Base-by-base conservation (phyloP, 2,888 invertebrate species). In the Syrphus vitripennis region DNA sequence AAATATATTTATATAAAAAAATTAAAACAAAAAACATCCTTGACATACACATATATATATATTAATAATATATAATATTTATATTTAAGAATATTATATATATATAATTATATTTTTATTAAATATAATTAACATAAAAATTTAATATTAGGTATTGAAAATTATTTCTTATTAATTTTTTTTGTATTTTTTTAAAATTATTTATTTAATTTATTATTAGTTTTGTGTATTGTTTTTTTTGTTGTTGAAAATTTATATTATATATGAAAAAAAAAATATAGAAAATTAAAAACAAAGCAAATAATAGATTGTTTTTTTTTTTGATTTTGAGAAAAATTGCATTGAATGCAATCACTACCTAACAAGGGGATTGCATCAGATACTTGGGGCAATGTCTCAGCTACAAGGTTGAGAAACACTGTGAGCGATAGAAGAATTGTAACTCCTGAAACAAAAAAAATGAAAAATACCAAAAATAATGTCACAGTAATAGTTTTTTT, bases 351-450 rank as follows among this genome's bases (percentile, higher is more conserved):
- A 92, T 92, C 92, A 95, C 95, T 97, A 98, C 99, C 99, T 97
- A 99, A 98, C 95, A 99, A 95, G 94, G 99, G 99, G 94, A 99
- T 98, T 94, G 99, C 98, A 95, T 99, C 99, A 94, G 99, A 99
- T 94, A 99, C 99, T 95, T 98, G 98, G 94, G 99, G 99, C 96
- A 99, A 97, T 94, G 98, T 98, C 96, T 99, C 98, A 91, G 98
- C 98, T 94, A 99, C 98, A 95, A 99, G 97, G 95, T 99, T 98
- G 95, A 99, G 97, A 95, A 99, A 99, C 95, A 99, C 98, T 95
- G 98, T 99, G 95, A 99, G 97, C 94, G 99, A 99, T 93, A 99
- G 97, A 94, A 98, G 97, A 94, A 98, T 98, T 94, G 98, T 98
- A 95, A 98, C 98, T 95, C 98, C 98, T 98, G 97, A 94, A 97